Evolutionary conservation across 2,797 vertebrate genomes (phyloP).

Genomic region (Alca torda): DNA sequence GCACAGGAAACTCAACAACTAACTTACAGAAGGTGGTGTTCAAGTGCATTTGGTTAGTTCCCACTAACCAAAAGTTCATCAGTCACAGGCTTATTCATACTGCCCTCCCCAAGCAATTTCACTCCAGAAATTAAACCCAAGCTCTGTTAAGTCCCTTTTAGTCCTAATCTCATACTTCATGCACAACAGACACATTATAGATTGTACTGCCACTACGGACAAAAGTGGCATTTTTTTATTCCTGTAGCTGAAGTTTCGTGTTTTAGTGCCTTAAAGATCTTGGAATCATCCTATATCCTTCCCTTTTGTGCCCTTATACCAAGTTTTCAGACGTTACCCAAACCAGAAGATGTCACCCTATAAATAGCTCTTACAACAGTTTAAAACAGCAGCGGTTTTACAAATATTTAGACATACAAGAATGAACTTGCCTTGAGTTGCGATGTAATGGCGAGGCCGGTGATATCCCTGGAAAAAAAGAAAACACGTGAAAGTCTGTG

Average conservation of each 20-base stretch:
- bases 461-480: constrained; percentile 87
- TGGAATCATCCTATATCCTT: neutral
- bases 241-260: neutral
- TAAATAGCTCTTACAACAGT: neutral
- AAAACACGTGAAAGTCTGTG: neutral
- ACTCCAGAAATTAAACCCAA: neutral
- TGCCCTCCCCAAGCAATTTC: neutral
- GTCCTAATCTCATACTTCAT: neutral
- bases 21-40: neutral
- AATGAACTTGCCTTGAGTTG: constrained; percentile 90
- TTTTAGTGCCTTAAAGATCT: neutral
- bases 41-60: neutral
- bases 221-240: neutral
- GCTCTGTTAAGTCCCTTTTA: neutral
- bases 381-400: neutral
- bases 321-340: neutral
- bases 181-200: neutral
- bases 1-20: neutral
- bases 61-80: neutral
- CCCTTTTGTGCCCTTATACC: neutral
- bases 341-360: neutral
- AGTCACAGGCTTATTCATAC: neutral
- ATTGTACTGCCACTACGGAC: neutral
- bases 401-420: neutral
- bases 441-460: constrained; percentile 94